A percentile compares a stretch with the other conserved stretches of the same genome.
phyloP scores from a whole-genome alignment of 2,797 vertebrate genomes.

The Acanthis flammea region DNA sequence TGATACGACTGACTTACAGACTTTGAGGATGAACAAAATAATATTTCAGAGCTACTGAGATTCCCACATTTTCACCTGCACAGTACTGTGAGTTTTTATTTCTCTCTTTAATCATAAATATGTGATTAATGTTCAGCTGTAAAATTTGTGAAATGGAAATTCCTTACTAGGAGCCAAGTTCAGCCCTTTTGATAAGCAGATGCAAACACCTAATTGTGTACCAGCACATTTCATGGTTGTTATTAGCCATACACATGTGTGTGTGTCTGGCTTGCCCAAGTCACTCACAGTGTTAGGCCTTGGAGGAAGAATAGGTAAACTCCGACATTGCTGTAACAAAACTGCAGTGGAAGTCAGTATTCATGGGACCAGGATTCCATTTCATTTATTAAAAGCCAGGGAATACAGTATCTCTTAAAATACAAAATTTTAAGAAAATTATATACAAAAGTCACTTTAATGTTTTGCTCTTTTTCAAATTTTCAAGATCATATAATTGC shows the following conservation, averaged over 20 bases:
- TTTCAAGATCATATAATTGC: not conserved
- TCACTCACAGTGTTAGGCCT: not conserved
- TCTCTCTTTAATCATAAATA: not conserved
- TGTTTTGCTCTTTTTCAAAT: not conserved
- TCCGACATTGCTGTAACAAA: not conserved
- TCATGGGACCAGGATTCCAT: not conserved
- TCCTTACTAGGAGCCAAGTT: not conserved
- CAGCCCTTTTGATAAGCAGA: not conserved
- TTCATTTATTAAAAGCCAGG: not conserved
- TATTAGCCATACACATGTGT: not conserved
- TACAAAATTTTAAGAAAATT: not conserved
- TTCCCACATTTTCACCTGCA: not conserved
- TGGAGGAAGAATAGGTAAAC: not conserved
- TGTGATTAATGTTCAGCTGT: not conserved
- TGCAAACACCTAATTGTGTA: not conserved
- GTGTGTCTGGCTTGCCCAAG: not conserved
- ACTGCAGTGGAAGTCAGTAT: not conserved
- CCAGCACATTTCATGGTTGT: not conserved
- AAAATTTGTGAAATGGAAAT: constrained; percentile 8
- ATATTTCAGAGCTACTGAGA: not conserved
- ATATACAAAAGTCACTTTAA: not conserved
- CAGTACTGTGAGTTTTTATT: not conserved
- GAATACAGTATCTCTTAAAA: not conserved
- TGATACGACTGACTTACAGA: not conserved
- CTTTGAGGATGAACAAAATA: not conserved